Conservation (phyloP, 1,140 invertebrate genomes). For the Ruditapes philippinarum region DNA sequence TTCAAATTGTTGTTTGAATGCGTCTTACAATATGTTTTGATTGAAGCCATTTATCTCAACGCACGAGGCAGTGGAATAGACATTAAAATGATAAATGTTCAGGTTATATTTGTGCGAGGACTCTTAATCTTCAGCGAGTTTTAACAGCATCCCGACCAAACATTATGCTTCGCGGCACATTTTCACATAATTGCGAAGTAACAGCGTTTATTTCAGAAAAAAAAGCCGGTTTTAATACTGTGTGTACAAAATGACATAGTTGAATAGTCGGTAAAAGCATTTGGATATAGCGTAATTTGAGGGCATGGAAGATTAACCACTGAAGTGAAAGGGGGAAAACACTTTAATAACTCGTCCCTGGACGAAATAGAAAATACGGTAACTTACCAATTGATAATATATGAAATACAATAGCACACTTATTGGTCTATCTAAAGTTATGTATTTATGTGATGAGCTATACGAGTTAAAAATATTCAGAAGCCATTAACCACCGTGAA, state of each 20-base stretch:
- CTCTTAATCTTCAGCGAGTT: neutral
- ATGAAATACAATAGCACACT: too few species aligned
- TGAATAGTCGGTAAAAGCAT: neutral
- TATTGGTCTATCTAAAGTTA: too few species aligned
- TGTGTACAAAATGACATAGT: constrained; percentile 36
- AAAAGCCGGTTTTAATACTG: constrained; percentile 4
- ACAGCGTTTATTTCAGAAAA: constrained; percentile 14
- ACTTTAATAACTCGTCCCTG: neutral
- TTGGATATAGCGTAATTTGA: constrained; percentile 3
- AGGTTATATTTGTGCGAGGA: constrained; percentile 7
- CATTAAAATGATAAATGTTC: constrained; percentile 68
- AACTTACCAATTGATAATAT: neutral
- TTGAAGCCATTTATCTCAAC: constrained; percentile 62
- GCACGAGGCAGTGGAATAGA: constrained; percentile 17
- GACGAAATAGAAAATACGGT: neutral
- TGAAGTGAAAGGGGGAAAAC: neutral
- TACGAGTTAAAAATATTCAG: neutral
- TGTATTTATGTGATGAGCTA: neutral
- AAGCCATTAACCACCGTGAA: constrained; percentile 18
- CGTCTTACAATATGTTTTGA: constrained; percentile 47
- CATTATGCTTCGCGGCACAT: constrained; percentile 44
- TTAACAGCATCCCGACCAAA: constrained; percentile 24
- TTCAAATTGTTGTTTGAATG: constrained; percentile 63
- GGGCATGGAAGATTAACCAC: constrained; percentile 14
- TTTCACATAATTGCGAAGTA: constrained; percentile 65